Conservation (phyloP, 2,888 invertebrate species). For the Latheticus oryzae region DNA sequence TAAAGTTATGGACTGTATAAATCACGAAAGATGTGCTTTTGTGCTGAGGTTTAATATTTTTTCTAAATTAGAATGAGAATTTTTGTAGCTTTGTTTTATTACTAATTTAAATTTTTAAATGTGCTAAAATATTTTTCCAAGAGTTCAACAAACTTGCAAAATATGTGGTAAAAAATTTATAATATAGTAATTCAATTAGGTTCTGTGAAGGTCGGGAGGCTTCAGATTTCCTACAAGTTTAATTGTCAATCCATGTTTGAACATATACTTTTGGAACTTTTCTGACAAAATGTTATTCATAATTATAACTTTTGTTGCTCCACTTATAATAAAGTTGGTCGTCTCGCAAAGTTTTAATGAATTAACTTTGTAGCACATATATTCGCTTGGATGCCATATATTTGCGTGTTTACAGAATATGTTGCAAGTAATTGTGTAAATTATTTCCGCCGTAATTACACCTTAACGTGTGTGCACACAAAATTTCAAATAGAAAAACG, state of each 20-base stretch:
- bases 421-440: neutral
- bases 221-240: conserved; percentile 9
- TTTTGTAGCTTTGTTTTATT: neutral
- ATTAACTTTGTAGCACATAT: neutral
- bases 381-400: neutral
- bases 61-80: neutral
- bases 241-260: no score
- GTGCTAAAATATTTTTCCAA: conserved; percentile 3
- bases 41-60: no score
- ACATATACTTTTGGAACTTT: no score
- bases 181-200: conserved; percentile 19
- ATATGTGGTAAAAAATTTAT: conserved; percentile 23
- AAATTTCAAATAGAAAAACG: no score
- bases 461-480: no score
- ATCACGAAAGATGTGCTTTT: conserved; percentile 5
- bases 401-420: no score
- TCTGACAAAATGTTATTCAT: neutral
- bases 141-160: conserved; percentile 29
- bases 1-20: conserved; percentile 10
- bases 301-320: neutral
- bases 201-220: conserved; percentile 10
- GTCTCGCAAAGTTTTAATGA: conserved; percentile 12
- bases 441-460: no score
- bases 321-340: conserved; percentile 3
- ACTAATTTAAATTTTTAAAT: conserved; percentile 4